Evolutionary conservation across 1,140 invertebrate genomes (phyloP).

Genomic region (Drosophila watanabei): DNA sequence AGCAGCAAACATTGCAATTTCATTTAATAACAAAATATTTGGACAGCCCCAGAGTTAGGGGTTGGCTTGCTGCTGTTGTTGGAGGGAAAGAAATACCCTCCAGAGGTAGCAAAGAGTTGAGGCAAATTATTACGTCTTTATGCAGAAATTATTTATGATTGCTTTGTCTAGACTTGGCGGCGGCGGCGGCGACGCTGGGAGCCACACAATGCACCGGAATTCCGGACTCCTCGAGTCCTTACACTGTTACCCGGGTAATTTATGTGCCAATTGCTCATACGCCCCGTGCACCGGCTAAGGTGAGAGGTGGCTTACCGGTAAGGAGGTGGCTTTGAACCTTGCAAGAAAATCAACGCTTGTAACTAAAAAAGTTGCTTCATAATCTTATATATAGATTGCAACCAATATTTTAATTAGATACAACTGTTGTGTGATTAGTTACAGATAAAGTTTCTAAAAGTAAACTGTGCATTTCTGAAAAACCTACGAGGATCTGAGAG

Average conservation of each 20-base stretch:
- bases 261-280: conserved; percentile 73
- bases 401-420: neutral
- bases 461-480: neutral
- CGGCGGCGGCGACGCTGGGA: conserved; percentile 33
- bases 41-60: conserved; percentile 36
- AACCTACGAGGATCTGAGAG: neutral
- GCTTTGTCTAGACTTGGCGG: conserved; percentile 78
- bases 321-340: neutral
- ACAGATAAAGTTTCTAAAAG: neutral
- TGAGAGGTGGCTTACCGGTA: conserved; percentile 26
- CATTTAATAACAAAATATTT: conserved; percentile 84
- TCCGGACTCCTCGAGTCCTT: conserved; percentile 55
- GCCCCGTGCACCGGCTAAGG: conserved; percentile 55
- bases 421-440: neutral
- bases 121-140: conserved; percentile 81
- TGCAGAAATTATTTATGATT: conserved; percentile 83
- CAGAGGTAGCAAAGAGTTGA: conserved; percentile 40
- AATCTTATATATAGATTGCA: neutral
- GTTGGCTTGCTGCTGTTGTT: neutral
- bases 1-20: conserved; percentile 80
- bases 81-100: neutral
- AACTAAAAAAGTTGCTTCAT: no score
- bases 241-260: conserved; percentile 58
- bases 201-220: conserved; percentile 79
- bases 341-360: neutral